Conservation (phyloP, 2,797 vertebrate species). For the Takifugu rubripes region DNA sequence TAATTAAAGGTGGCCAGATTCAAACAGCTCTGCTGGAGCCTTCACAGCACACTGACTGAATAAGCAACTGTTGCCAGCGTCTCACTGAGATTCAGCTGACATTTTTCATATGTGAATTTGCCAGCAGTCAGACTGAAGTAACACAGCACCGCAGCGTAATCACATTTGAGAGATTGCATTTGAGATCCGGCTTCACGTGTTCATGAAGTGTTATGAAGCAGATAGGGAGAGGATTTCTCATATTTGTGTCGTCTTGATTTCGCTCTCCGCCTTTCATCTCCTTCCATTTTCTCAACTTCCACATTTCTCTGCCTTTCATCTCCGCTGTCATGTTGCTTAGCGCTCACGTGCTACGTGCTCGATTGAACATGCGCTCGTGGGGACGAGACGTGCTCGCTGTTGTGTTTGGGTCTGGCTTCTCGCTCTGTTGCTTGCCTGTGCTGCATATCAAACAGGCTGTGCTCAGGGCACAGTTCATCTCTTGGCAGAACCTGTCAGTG, state of each 20-base stretch:
- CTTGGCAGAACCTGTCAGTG: slow-evolving; percentile 50
- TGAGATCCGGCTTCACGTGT: slow-evolving; percentile 8
- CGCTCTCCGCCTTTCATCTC: slow-evolving; percentile 20
- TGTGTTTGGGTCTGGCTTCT: slow-evolving; percentile 38
- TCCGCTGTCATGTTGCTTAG: slow-evolving; percentile 7
- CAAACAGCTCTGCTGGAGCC: slow-evolving; percentile 1
- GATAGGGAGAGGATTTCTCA: slow-evolving; percentile 17
- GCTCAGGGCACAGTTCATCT: slow-evolving; percentile 45
- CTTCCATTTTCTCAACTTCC: slow-evolving; percentile 10
- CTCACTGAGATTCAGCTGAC: slow-evolving; percentile 54
- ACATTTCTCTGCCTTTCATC: slow-evolving; percentile 14
- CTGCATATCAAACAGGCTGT: slow-evolving; percentile 66
- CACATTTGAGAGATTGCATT: slow-evolving; percentile 24
- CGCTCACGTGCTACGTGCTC: slow-evolving; percentile 4
- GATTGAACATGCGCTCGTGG: neutral
- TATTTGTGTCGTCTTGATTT: slow-evolving; percentile 9
- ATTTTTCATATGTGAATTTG: slow-evolving; percentile 46
- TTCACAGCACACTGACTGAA: slow-evolving; percentile 12
- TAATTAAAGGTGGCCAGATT: slow-evolving; percentile 19
- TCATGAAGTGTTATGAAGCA: slow-evolving; percentile 14
- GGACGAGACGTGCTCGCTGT: slow-evolving; percentile 2
- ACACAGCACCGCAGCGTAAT: slow-evolving; percentile 12
- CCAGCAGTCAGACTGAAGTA: slow-evolving; percentile 24
- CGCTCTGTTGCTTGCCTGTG: slow-evolving; percentile 31
- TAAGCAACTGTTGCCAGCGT: slow-evolving; percentile 17